Conservation (phyloP, 2,797 vertebrate species). For the Sciaenops ocellatus region DNA sequence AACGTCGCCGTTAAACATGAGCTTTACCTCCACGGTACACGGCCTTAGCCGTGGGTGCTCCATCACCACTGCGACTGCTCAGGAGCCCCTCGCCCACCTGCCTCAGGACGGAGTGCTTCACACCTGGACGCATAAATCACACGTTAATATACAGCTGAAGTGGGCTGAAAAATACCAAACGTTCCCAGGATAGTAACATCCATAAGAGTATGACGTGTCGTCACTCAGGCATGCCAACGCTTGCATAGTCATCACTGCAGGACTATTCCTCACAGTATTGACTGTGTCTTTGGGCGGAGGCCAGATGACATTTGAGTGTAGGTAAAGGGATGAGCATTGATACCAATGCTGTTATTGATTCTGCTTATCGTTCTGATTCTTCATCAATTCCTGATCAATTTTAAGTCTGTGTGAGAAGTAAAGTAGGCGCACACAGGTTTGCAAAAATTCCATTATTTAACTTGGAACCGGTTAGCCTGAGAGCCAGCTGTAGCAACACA, state of each 20-base stretch:
- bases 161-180: background rate
- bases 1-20: background rate
- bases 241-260: background rate
- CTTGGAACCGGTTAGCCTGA: no score
- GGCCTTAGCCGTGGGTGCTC: constrained; percentile 83
- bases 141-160: constrained; percentile 4
- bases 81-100: constrained; percentile 91
- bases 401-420: no score
- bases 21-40: constrained; percentile 90
- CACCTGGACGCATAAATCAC: constrained; percentile 80
- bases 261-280: background rate
- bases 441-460: no score
- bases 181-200: background rate
- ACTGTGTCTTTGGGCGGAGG: constrained; percentile 1
- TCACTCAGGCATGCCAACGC: background rate
- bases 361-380: no score
- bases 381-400: no score
- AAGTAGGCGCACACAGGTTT: no score
- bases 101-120: constrained; percentile 90
- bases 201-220: background rate
- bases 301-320: constrained; percentile 19
- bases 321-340: no score
- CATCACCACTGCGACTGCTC: constrained; percentile 85
- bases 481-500: no score
- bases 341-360: no score